Conservation (phyloP, 2,797 vertebrate species). For the Halcyon chelicuti region DNA sequence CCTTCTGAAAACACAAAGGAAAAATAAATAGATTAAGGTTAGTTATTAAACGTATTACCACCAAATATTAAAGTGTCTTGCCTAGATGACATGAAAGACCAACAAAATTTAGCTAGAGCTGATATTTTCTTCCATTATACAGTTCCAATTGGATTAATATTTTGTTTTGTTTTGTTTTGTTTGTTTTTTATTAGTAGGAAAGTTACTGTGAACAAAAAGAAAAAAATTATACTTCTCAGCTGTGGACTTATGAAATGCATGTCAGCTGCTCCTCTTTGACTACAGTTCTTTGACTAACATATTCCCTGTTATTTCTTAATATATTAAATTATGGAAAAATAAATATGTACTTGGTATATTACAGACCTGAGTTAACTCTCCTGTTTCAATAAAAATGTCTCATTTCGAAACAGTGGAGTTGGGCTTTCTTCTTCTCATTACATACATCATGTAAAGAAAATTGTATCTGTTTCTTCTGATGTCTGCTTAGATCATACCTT, state of each 20-base stretch:
- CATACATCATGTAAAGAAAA: background rate
- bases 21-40: background rate
- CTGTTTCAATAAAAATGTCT: background rate
- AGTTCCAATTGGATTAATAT: background rate
- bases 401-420: background rate
- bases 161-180: background rate
- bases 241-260: background rate
- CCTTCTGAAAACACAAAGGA: background rate
- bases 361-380: background rate
- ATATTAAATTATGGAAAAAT: background rate
- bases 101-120: background rate
- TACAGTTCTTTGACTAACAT: background rate
- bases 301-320: background rate
- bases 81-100: background rate
- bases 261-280: background rate
- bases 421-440: background rate
- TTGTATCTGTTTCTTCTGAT: background rate
- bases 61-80: background rate
- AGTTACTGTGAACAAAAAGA: background rate
- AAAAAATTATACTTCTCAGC: background rate
- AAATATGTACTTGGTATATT: background rate
- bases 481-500: background rate
- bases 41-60: background rate
- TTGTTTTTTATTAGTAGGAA: background rate
- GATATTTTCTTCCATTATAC: background rate